Evolutionary conservation across 2,888 invertebrate genomes (phyloP).

Genomic region (Scrobipalpa costella): DNA sequence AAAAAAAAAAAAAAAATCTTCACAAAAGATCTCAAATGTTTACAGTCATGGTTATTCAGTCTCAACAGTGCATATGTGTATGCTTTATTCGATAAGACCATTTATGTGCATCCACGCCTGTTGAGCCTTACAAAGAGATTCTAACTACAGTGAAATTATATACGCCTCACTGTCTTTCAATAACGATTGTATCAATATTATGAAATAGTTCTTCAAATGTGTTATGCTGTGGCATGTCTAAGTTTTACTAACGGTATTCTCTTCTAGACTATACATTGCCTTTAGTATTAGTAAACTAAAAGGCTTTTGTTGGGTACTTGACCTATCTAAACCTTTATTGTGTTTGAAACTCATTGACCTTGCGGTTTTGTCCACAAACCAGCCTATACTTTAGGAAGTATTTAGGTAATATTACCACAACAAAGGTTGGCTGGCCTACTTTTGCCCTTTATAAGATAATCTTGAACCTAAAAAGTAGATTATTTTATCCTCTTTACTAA

Average conservation of each 20-base stretch:
- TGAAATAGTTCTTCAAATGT: neutral
- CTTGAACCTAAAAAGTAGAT: neutral
- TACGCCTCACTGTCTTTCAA: neutral
- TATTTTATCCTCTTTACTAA: neutral
- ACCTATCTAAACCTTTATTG: neutral
- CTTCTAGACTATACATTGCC: neutral
- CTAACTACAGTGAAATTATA: neutral
- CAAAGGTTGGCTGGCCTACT: constrained; percentile 3
- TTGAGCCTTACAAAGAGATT: neutral
- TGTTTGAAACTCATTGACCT: constrained; percentile 6
- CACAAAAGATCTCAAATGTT: neutral
- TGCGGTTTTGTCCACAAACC: constrained; percentile 6
- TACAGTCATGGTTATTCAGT: neutral
- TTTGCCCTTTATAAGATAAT: neutral
- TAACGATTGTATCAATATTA: neutral
- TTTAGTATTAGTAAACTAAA: neutral
- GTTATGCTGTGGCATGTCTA: neutral
- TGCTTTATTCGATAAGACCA: neutral
- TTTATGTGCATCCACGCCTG: constrained; percentile 4
- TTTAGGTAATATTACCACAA: neutral
- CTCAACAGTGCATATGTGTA: neutral
- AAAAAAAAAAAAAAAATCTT: too few relatives aligned
- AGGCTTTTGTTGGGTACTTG: neutral
- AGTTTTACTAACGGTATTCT: constrained; percentile 7
- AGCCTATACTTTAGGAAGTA: neutral